phyloP scores from a whole-genome alignment of 1,140 invertebrate genomes.

The Copidosoma floridanum region DNA sequence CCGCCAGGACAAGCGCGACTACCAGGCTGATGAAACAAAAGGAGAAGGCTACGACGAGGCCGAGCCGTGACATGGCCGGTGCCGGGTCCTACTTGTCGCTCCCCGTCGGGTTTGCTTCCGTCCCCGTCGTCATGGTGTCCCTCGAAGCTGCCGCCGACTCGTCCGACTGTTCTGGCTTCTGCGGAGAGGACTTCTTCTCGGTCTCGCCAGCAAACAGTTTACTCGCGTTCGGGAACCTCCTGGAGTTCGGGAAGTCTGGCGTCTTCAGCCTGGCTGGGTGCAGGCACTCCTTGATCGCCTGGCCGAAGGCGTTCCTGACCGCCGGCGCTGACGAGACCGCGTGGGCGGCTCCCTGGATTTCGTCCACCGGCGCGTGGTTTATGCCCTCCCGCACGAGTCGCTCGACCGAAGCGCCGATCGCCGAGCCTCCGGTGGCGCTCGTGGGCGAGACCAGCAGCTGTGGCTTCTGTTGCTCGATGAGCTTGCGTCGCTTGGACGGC shows the following conservation, averaged over 20 bases:
- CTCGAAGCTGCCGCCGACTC: not conserved
- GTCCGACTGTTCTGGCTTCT: too few species aligned
- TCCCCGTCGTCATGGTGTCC: too few species aligned
- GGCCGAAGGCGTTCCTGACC: conserved; percentile 51
- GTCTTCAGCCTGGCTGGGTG: conserved; percentile 42
- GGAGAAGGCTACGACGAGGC: conserved; percentile 3
- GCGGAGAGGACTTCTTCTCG: too few species aligned
- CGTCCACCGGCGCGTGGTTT: conserved; percentile 44
- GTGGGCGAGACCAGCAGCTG: conserved; percentile 46
- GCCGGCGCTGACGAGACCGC: conserved; percentile 48
- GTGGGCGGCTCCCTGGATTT: conserved; percentile 48
- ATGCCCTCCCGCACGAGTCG: conserved; percentile 49
- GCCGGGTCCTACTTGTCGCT: conserved; percentile 19
- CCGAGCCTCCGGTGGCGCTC: conserved; percentile 40
- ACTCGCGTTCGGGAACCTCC: conserved; percentile 52
- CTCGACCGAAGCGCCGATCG: conserved; percentile 48
- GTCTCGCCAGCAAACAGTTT: conserved; percentile 48
- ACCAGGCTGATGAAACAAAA: conserved; percentile 5
- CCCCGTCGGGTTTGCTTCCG: too few species aligned
- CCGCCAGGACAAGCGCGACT: not conserved
- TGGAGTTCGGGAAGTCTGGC: conserved; percentile 48
- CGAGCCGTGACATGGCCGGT: not conserved
- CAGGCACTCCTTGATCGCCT: conserved; percentile 51
- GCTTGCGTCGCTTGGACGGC: conserved; percentile 77
- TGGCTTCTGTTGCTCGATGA: conserved; percentile 59